Conservation (phyloP, 2,113 vertebrate genomes). For the Chaetodon auriga region DNA sequence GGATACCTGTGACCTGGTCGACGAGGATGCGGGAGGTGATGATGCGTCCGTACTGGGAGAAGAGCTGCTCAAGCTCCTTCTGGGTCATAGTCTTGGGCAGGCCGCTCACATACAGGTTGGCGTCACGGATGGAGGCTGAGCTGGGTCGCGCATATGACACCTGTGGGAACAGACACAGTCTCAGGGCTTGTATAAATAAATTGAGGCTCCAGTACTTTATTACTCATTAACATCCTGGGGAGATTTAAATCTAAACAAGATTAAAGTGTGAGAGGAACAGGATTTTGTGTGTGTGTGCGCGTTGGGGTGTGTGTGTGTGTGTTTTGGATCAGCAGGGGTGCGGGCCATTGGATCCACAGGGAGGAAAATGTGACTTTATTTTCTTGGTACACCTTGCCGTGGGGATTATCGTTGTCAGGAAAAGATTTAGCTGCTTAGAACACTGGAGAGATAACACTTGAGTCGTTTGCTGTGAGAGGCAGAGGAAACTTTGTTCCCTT, state of each 20-base stretch:
- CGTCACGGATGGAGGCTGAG: constrained; percentile 98
- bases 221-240: constrained; percentile 7
- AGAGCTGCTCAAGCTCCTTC: constrained; percentile 99
- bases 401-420: constrained; percentile 66
- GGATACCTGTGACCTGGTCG: constrained; percentile 99
- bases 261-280: neutral
- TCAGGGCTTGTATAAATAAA: constrained; percentile 19
- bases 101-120: constrained; percentile 98
- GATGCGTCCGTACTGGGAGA: constrained; percentile 99
- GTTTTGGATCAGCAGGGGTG: constrained; percentile 10
- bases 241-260: constrained; percentile 18
- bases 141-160: constrained; percentile 99
- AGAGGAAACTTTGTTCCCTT: constrained; percentile 52
- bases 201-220: neutral
- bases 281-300: constrained; percentile 6
- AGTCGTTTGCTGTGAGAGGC: constrained; percentile 38
- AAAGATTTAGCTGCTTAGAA: constrained; percentile 66
- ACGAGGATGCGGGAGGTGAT: constrained; percentile 99
- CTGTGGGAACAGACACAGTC: constrained; percentile 74
- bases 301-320: neutral
- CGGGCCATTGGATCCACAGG: constrained; percentile 38
- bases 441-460: constrained; percentile 56
- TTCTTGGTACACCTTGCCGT: constrained; percentile 46
- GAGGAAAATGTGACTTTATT: constrained; percentile 56
- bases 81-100: constrained; percentile 99